Conservation (phyloP, 2,113 vertebrate species). For the Lamprotornis superbus region DNA sequence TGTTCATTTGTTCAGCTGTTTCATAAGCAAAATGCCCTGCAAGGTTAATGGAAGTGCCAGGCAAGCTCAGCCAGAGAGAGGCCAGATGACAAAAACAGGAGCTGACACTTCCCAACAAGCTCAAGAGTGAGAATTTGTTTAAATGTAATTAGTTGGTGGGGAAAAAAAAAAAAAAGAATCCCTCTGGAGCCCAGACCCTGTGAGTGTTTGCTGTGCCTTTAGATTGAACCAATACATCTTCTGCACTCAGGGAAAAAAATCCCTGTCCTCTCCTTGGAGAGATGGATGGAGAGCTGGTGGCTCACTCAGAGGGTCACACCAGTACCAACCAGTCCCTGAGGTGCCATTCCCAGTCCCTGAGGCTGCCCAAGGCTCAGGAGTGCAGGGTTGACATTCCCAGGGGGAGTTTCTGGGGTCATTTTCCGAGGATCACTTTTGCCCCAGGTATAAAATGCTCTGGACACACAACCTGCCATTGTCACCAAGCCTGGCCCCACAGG, state of each 20-base stretch:
- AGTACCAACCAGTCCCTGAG: not conserved
- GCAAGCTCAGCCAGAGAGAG: not conserved
- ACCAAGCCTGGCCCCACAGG: rapidly evolving
- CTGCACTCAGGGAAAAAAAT: not conserved
- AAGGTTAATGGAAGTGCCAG: not conserved
- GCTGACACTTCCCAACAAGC: not conserved
- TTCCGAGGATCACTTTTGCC: rapidly evolving
- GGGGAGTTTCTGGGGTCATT: not conserved
- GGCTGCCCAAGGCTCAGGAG: not conserved
- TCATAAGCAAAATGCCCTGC: not conserved
- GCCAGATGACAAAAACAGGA: not conserved
- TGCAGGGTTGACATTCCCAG: not conserved
- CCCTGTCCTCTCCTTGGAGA: not conserved
- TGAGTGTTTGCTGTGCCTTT: not conserved
- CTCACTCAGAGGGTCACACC: not conserved
- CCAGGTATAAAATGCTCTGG: not conserved
- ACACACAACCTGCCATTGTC: not conserved
- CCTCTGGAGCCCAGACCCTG: not conserved
- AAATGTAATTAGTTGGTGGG: not conserved
- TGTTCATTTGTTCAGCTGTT: not conserved
- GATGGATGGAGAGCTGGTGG: not conserved
- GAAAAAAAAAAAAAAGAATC: not conserved
- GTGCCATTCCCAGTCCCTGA: not conserved
- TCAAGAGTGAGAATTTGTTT: slow-evolving; percentile 23
- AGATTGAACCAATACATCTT: not conserved